phyloP scores from a whole-genome alignment of 2,888 invertebrate species.

The Cantharis lateralis region DNA sequence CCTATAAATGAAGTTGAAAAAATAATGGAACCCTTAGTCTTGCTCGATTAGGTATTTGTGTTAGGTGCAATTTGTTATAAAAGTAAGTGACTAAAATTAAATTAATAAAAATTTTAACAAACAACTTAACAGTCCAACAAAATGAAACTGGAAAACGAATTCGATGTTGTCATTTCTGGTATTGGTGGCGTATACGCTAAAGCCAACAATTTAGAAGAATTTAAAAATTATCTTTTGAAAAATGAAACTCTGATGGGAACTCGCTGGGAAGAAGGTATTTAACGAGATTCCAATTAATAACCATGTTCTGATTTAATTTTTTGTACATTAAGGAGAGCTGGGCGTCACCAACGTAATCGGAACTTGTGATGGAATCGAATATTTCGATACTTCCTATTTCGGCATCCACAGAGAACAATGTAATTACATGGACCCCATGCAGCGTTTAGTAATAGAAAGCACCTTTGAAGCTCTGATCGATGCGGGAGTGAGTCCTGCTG shows the following conservation, averaged over 20 bases:
- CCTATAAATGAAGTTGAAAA: conserved; percentile 5
- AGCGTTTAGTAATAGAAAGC: conserved; percentile 54
- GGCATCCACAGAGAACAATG: conserved; percentile 58
- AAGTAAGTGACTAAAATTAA: not conserved
- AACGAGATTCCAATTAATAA: not conserved
- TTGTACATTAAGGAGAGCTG: conserved; percentile 43
- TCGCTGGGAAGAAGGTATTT: conserved; percentile 50
- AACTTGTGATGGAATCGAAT: conserved; percentile 46
- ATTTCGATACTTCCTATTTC: conserved; percentile 57
- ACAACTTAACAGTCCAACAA: not conserved
- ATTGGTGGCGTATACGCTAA: conserved; percentile 63
- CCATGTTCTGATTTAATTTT: not conserved
- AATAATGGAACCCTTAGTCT: not conserved
- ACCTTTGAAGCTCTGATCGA: conserved; percentile 57
- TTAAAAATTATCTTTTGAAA: conserved; percentile 60
- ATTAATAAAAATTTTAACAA: not conserved
- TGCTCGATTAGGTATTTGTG: not conserved
- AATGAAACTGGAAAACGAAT: conserved; percentile 25
- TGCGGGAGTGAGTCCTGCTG: conserved; percentile 56
- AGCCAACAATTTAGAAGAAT: conserved; percentile 63
- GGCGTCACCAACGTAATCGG: conserved; percentile 52
- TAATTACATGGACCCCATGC: conserved; percentile 57
- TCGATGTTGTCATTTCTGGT: conserved; percentile 57
- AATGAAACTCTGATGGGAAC: conserved; percentile 46
- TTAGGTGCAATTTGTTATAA: not conserved